Evolutionary conservation across 2,888 invertebrate genomes (phyloP), one percentile per base, ranked within the genome.

Genomic region (Scaptomyza parva): DNA sequence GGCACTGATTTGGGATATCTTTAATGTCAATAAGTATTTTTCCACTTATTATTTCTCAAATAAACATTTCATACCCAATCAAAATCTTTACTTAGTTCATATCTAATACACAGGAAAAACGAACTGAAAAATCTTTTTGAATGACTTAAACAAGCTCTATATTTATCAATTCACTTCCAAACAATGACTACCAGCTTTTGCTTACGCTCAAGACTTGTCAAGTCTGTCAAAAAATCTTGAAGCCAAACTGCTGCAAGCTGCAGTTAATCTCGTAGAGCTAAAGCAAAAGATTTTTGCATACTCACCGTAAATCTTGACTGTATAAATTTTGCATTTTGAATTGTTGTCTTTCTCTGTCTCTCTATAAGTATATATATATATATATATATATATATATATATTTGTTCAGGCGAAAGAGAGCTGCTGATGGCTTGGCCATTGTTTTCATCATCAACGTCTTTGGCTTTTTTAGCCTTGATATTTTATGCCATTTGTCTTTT

Each of bases 401-500:
- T 18, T n/a, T 28, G 18, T 9, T 11, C 45, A n/a, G 45, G 11
- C n/a, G 9, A 43, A 24, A 11, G 24, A 11, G 22, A 24, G 28
- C 12, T 3, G 17, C 9, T n/a, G 9, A 7, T 2, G 24, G 37
- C 17, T 37, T 62, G 63, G 39, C 45, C 41, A 35, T 63, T 61
- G 61, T 61, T 33, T 63, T 47, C 64, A 12, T 40, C 48, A 47
- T 62, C 45, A 12, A 17, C 1, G 9, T 33, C 22, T 30, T 30
- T 17, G 40, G 33, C 40, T 41, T 63, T 63, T 17, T 30, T 11
- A 47, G 60, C 60, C 63, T 62, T 61, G 61, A 63, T 61, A 63
- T 18, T 64, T 61, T 41, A 63, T 63, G 61, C 64, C 61, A 63
- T 61, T 63, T 61, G 48, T 61, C 61, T 33, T 28, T n/a, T 60